Evolutionary conservation across 2,797 vertebrate genomes (phyloP).

Genomic region (Emydoidea blandingii): DNA sequence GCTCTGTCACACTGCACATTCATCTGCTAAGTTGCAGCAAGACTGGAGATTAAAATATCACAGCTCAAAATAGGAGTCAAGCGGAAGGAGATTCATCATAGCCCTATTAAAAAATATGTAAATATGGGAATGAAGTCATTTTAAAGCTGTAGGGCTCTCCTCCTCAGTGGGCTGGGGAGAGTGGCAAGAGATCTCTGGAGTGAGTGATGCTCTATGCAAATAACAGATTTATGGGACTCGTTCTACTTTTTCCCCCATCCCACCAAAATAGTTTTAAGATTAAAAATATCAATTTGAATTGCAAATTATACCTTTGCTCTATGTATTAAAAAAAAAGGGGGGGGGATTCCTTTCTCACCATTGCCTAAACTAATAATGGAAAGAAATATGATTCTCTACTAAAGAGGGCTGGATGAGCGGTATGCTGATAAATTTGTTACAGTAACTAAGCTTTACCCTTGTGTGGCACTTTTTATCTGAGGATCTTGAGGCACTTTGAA

Average conservation of each 20-base stretch:
- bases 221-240: constrained; percentile 62
- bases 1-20: constrained; percentile 86
- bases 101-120: constrained; percentile 87
- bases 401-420: not conserved
- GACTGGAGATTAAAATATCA: constrained; percentile 89
- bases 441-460: constrained; percentile 5
- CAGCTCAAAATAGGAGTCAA: constrained; percentile 88
- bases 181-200: constrained; percentile 57
- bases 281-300: constrained; percentile 77
- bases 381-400: constrained; percentile 46
- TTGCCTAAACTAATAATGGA: constrained; percentile 61
- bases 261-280: constrained; percentile 77
- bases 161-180: constrained; percentile 63
- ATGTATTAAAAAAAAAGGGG: not conserved
- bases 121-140: constrained; percentile 84
- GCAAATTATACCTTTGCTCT: constrained; percentile 69
- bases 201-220: constrained; percentile 66
- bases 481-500: not conserved
- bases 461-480: not conserved
- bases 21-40: constrained; percentile 85
- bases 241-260: constrained; percentile 69
- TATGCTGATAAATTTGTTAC: constrained; percentile 45
- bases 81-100: constrained; percentile 87
- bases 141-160: constrained; percentile 77
- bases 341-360: constrained; percentile 61